Base-by-base conservation (phyloP, 2,888 invertebrate species). In the Ariolimax columbianus region DNA sequence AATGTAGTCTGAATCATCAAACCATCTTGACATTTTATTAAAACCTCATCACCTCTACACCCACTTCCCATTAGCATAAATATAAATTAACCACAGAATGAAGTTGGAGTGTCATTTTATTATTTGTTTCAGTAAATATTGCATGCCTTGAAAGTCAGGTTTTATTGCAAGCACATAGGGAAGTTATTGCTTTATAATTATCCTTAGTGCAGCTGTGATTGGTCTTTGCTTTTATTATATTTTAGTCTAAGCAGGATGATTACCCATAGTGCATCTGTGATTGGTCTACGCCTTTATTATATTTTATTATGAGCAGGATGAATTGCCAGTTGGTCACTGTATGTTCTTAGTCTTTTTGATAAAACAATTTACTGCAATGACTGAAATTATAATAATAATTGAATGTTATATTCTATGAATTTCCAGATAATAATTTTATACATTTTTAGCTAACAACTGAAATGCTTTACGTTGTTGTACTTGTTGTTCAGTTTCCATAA, bases 191-290 rank as follows among this genome's bases (percentile, higher is more conserved):
- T 66, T 66, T 40, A 19, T 17, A 68, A 43, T 30, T 26, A 66
- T n/a, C 23, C n/a, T 19, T 79, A 33, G 68, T 43, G 4, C 59
- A 68, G 63, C 66, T 68, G 78, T 78, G 66, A 68, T 68, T 68
- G 19, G 26, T 38, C 30, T 33, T 17, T 47, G 47, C 73, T 63
- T 78, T 78, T 78, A n/a, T 63, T 36, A 26, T 26, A 38, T 59
- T 78, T 63, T 38, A 63, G 38, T 78, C n/a, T 19, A 33, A 17
- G 51, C 75, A 51, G 19, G 7, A 33, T 51, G 17, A 7, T 51
- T 43, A 2, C 30, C 43, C 73, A 0, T n/a, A 30, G 47, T 43
- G 19, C 66, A 33, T 6, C 11, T 66, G 66, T 33, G 33, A 11
- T 66, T 66, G 66, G 66, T 63, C 63, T 30, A 30, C 4, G 4